Base-by-base conservation (phyloP, 1,140 invertebrate genomes). In the Scaptomyza montana region DNA sequence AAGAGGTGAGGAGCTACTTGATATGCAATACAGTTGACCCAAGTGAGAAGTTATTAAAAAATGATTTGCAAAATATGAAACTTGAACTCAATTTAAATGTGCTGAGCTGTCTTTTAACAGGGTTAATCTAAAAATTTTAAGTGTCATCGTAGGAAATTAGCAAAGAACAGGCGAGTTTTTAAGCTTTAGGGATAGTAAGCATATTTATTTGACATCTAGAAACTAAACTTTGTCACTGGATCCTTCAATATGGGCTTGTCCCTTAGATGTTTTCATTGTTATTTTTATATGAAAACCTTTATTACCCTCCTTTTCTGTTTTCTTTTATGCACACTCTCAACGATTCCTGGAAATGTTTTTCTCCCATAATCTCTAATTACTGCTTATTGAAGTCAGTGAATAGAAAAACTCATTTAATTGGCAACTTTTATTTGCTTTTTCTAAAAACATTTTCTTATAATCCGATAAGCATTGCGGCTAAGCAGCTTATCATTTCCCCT, bases 401-500 rank as follows among this genome's bases (percentile, higher is more conserved):
- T 10, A 39, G n/a, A 55, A 7, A 10, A 30, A 9, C 10, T 12
- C 10, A 41, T 46, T 64, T 19, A 21, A 46, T 55, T 64, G 39
- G 12, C 25, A 55, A 33, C 45, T 54, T 64, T 10, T 9, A 47
- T 47, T 25, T 28, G 9, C 25, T 33, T n/a, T 7, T 7, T 21
- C 1, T 33, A 6, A 9, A 36, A 36, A 12, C 12, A 47, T 47
- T 49, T 19, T 7, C 30, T n/a, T 21, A 33, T 33, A 57, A 47
- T 47, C 30, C 54, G 33, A 3, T 39, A 30, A 66, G 54, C 46
- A 13, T 36, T 36, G 39, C 12, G 2, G 12, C 13, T 67, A 60
- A 66, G 49, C 63, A 6, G 63, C 47, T 66, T 59, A 59, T 30
- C 54, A 33, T 57, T 36, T 49, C 43, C 54, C 8, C 47, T 33